phyloP scores from a whole-genome alignment of 2,888 invertebrate species.

The Thecocarcelia acutangulata region DNA sequence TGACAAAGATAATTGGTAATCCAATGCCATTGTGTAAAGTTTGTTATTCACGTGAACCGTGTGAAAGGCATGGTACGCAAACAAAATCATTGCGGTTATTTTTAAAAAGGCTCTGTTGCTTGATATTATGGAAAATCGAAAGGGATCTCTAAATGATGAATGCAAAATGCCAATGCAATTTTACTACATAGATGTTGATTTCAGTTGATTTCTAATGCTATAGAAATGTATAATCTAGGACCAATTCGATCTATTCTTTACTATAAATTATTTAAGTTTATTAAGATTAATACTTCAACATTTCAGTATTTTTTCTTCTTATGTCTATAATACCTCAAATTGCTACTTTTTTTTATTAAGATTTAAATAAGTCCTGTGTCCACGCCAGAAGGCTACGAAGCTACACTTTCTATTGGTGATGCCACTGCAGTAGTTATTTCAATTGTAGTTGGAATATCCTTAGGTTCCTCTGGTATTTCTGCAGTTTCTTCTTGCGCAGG shows the following conservation, averaged over 20 bases:
- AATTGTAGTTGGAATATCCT: conserved; percentile 21
- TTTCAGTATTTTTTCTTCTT: background rate
- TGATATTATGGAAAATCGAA: too few relatives aligned
- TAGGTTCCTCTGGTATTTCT: conserved; percentile 3
- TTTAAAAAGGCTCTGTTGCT: too few relatives aligned
- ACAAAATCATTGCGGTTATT: too few relatives aligned
- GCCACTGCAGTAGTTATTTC: conserved; percentile 4
- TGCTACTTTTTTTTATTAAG: background rate
- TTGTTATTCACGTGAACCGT: too few relatives aligned
- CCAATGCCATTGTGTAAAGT: too few relatives aligned
- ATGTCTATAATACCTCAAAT: conserved; percentile 9
- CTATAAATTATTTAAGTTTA: too few relatives aligned
- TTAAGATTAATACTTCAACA: background rate
- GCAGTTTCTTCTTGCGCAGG: background rate
- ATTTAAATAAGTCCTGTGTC: background rate
- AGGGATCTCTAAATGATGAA: too few relatives aligned
- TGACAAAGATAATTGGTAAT: too few relatives aligned
- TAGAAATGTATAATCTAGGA: background rate
- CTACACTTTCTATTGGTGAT: conserved; percentile 42
- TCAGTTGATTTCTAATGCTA: background rate
- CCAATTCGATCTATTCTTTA: too few relatives aligned
- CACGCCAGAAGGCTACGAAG: conserved; percentile 29
- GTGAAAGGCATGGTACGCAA: too few relatives aligned
- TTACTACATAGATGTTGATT: too few relatives aligned
- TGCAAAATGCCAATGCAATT: too few relatives aligned